Evolutionary conservation across 2,113 vertebrate species (phyloP).

Genomic region (Malurus alboscapulatus): DNA sequence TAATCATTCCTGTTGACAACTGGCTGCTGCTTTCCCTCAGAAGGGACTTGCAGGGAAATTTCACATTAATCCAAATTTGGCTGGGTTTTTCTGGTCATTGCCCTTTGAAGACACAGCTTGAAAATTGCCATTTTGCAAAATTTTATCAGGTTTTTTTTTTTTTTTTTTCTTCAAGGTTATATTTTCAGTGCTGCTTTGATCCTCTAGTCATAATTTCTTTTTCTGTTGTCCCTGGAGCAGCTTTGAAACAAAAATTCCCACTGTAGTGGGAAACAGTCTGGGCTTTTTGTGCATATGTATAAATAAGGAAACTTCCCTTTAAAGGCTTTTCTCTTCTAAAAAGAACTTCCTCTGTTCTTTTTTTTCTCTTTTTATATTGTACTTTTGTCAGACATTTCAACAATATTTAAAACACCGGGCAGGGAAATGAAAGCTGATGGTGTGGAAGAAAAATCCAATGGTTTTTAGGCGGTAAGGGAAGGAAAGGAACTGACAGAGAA

Average conservation of each 20-base stretch:
- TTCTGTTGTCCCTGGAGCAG: not conserved
- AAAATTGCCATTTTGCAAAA: not conserved
- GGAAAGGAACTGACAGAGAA: not conserved
- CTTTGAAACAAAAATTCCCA: not conserved
- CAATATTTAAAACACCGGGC: not conserved
- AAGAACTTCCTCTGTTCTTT: not conserved
- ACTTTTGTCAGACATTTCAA: not conserved
- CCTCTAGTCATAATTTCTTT: not conserved
- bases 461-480: not conserved
- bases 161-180: not conserved
- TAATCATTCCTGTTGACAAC: not conserved
- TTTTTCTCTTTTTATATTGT: not conserved
- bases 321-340: not conserved
- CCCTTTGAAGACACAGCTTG: not conserved
- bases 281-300: accelerated
- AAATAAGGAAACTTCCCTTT: not conserved
- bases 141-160: not conserved
- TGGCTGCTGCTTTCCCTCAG: not conserved
- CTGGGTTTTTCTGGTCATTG: not conserved
- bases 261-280: not conserved
- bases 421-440: not conserved
- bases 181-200: not conserved
- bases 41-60: not conserved
- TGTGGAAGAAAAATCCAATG: not conserved
- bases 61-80: not conserved